Conservation (phyloP, 2,888 invertebrate species). For the Drosophila mimica region DNA sequence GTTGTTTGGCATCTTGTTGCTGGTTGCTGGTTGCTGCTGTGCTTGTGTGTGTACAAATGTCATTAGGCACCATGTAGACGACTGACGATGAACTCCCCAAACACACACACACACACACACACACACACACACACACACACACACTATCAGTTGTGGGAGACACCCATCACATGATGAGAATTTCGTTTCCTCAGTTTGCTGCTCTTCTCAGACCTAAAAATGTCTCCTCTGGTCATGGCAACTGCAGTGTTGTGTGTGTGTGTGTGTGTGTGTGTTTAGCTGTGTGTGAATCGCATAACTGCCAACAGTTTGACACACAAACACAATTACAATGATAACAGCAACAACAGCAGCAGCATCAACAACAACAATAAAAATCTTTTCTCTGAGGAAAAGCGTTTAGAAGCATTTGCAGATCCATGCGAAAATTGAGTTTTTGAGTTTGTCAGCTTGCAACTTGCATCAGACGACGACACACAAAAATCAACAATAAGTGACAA, state of each 20-base stretch:
- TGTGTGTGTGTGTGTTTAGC: slow-evolving; percentile 23
- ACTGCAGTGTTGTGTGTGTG: slow-evolving; percentile 50
- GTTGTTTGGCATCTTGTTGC: slow-evolving; percentile 27
- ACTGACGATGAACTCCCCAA: slow-evolving; percentile 27
- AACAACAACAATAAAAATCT: background rate
- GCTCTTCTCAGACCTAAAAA: slow-evolving; percentile 23
- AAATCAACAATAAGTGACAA: slow-evolving; percentile 17
- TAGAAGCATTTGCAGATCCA: slow-evolving; percentile 51
- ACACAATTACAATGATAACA: slow-evolving; percentile 75
- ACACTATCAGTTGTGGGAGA: background rate
- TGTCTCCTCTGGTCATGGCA: slow-evolving; percentile 48
- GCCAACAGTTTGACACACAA: slow-evolving; percentile 76
- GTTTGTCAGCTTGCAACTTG: slow-evolving; percentile 32
- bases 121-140: background rate
- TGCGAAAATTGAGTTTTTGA: slow-evolving; percentile 63
- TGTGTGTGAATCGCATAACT: slow-evolving; percentile 61
- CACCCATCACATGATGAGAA: slow-evolving; percentile 35
- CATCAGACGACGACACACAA: slow-evolving; percentile 14
- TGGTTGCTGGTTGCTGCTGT: slow-evolving; percentile 36
- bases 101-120: background rate
- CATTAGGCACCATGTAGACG: slow-evolving; percentile 70
- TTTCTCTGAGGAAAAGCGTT: slow-evolving; percentile 45
- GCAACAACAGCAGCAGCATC: slow-evolving; percentile 19
- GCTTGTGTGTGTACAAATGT: slow-evolving; percentile 70
- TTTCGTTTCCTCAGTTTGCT: slow-evolving; percentile 23